Evolutionary conservation across 1,140 invertebrate genomes (phyloP).

Genomic region (Macrocentrus cingulum): DNA sequence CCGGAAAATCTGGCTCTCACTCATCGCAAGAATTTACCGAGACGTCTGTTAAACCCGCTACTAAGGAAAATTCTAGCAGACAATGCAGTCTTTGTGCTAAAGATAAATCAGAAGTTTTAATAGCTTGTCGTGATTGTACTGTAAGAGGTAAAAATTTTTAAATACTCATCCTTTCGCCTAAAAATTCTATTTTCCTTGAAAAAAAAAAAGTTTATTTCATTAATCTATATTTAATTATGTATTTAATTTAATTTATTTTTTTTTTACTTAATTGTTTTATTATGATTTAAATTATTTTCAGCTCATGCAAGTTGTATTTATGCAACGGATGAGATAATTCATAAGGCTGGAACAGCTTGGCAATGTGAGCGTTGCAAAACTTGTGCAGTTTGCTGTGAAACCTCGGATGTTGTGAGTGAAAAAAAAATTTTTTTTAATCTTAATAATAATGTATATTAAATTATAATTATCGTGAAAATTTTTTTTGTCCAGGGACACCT

Average conservation of each 20-base stretch:
- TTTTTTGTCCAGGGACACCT: slow-evolving; percentile 61
- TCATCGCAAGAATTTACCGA: slow-evolving; percentile 46
- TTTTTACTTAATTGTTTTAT: slow-evolving; percentile 3
- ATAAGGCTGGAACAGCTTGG: slow-evolving; percentile 70
- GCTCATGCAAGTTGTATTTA: slow-evolving; percentile 70
- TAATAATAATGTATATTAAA: too few relatives aligned
- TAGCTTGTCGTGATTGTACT: slow-evolving; percentile 78
- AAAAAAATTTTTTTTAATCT: too few relatives aligned
- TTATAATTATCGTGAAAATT: too few relatives aligned
- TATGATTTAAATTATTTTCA: slow-evolving; percentile 41
- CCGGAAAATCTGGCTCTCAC: slow-evolving; percentile 59
- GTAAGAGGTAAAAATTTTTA: slow-evolving; percentile 67
- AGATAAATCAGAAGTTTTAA: slow-evolving; percentile 64
- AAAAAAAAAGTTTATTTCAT: too few relatives aligned
- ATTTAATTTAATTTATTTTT: neutral
- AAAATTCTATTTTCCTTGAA: too few relatives aligned
- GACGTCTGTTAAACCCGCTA: slow-evolving; percentile 33
- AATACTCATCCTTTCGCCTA: too few relatives aligned
- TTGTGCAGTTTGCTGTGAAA: slow-evolving; percentile 70
- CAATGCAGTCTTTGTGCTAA: slow-evolving; percentile 55
- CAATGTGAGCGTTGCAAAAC: slow-evolving; percentile 74
- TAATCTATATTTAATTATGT: slow-evolving; percentile 9
- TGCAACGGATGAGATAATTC: slow-evolving; percentile 64
- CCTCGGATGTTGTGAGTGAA: slow-evolving; percentile 68
- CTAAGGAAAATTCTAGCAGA: slow-evolving; percentile 58